Base-by-base conservation (phyloP, 1,140 invertebrate genomes). In the Sminthurides bifidus region DNA sequence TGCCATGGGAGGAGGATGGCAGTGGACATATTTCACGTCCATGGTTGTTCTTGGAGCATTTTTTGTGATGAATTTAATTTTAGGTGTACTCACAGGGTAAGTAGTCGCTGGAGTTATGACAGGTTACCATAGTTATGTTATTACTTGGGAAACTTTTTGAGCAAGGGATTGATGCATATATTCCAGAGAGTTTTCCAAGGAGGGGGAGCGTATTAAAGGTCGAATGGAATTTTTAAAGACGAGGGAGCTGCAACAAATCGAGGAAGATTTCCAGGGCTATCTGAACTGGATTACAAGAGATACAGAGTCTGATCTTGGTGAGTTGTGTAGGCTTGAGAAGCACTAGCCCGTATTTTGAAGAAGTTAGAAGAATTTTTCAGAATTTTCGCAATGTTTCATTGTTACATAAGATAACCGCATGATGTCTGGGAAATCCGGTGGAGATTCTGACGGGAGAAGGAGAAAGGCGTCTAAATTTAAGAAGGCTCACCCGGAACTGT, bases 231-330 rank as follows among this genome's bases (percentile, higher is more conserved):
- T 98, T 71, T 93, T 98, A 69, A 98, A 98, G 69, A 74, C 97
- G 56, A 75, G 95, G 54, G 94, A 98, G 69, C 97, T 97, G 69
- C 92, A 98, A 71, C 92, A 97, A 71, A 81, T 99, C 56, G 96
- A 99, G 70, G 95, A 98, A 69, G 95, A 98, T 73, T 73, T 98
- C 8, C 79, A 87, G 55, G 96, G 95, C 23, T 99, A 99, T 73
- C 75, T 99, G 31, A 94, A 98, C 70, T 99, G 95, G 96, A 98
- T 99, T 66, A 97, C 92, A n/a, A 92, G 97, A 74, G 92, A 97
- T 68, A 87, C 97, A 60, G 93, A 98, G 67, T 88, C 91, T 12
- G 91, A 95, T 68, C 83, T 82, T 44, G 88, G 92, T 53, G 41
- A 19, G 6, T 43, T n/a, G n/a, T n/a, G n/a, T n/a, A n/a, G n/a